Evolutionary conservation across 2,113 vertebrate genomes (phyloP).

Genomic region (Oxyura jamaicensis): DNA sequence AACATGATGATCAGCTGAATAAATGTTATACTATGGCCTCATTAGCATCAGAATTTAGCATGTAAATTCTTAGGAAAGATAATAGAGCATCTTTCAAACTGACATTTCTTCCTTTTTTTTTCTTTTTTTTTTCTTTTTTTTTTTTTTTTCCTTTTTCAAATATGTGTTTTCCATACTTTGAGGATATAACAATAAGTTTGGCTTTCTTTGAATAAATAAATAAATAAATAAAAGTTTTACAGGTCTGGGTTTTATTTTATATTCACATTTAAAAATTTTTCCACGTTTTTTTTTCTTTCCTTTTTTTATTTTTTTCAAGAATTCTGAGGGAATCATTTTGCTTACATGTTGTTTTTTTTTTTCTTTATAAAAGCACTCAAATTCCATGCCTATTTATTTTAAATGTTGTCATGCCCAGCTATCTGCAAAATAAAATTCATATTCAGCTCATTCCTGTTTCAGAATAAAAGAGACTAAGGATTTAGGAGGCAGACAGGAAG

Average conservation of each 20-base stretch:
- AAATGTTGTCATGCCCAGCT: neutral
- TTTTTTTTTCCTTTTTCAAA: neutral
- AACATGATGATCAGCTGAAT: neutral
- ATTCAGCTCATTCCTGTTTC: conserved; percentile 36
- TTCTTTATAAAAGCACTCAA: neutral
- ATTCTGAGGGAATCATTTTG: neutral
- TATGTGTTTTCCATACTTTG: neutral
- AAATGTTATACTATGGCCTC: neutral
- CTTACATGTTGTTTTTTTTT: neutral
- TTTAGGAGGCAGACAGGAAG: conserved; percentile 73
- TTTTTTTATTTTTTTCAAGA: neutral
- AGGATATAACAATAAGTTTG: neutral
- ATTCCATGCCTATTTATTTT: conserved; percentile 26
- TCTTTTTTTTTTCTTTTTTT: neutral
- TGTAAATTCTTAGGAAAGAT: neutral
- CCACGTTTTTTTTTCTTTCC: neutral
- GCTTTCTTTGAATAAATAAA: neutral
- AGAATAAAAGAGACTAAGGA: conserved; percentile 46
- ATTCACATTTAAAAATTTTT: neutral
- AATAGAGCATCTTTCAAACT: neutral
- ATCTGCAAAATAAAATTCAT: conserved; percentile 49
- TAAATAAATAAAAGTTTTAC: neutral
- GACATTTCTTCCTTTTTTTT: neutral
- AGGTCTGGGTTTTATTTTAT: conserved; percentile 33
- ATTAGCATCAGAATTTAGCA: neutral